Conservation (phyloP, 2,113 vertebrate genomes). For the Columba livia region DNA sequence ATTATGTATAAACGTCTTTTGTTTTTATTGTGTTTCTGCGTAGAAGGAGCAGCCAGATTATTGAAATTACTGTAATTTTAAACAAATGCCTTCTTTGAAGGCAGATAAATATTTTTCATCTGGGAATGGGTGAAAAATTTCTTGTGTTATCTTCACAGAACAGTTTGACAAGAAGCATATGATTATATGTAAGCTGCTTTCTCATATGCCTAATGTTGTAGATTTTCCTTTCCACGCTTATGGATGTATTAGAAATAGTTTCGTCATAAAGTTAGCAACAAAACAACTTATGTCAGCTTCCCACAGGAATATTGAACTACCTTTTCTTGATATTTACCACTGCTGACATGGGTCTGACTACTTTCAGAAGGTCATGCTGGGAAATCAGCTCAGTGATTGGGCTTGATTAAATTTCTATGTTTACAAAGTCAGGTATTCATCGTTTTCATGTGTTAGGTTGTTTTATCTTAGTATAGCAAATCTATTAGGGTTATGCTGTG, state of each 20-base stretch:
- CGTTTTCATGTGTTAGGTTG: not conserved
- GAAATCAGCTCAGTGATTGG: not conserved
- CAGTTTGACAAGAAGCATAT: constrained; percentile 43
- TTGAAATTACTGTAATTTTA: not conserved
- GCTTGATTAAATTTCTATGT: not conserved
- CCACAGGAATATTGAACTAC: not conserved
- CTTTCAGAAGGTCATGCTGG: not conserved
- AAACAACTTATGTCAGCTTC: not conserved
- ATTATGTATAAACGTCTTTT: not conserved
- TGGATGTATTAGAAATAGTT: constrained; percentile 15
- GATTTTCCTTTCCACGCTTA: not conserved
- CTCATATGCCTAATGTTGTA: constrained; percentile 24
- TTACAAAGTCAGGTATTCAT: not conserved
- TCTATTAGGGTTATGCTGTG: not conserved
- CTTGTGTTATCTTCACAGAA: not conserved
- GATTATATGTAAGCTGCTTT: not conserved
- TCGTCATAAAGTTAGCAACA: not conserved
- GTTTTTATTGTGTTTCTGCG: not conserved
- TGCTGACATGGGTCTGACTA: not conserved
- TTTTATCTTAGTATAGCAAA: not conserved
- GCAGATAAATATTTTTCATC: not conserved
- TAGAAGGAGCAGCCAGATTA: not conserved
- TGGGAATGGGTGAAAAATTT: not conserved
- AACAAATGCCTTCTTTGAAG: not conserved
- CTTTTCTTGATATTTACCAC: not conserved